These are phyloP conservation scores for Sitodiplosis mosellana DNA, from an alignment of 1,140 invertebrate genomes.

Conservation along the genomic window DNA sequence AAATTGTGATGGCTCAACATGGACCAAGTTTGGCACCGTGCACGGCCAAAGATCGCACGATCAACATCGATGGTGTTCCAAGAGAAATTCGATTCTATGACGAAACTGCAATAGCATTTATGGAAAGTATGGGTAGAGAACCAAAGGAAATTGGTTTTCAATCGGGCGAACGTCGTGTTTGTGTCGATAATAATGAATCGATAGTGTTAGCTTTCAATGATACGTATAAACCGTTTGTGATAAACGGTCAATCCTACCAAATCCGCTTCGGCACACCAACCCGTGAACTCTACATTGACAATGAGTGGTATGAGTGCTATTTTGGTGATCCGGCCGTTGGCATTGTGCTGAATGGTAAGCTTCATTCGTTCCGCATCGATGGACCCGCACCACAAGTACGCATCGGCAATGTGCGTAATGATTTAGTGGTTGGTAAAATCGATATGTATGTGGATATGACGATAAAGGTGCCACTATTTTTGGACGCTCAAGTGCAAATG, in stretches of 20 bases:
- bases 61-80: constrained; percentile 63
- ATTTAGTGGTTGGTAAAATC: constrained; percentile 65
- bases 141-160: constrained; percentile 71
- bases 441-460: constrained; percentile 65
- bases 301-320: constrained; percentile 67
- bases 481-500: constrained; percentile 72
- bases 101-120: constrained; percentile 63
- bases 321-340: constrained; percentile 77
- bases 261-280: constrained; percentile 83
- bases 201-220: constrained; percentile 49
- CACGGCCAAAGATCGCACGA: constrained; percentile 33
- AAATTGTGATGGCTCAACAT: no score
- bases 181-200: constrained; percentile 51
- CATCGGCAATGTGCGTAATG: constrained; percentile 47
- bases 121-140: constrained; percentile 51
- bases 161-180: constrained; percentile 40
- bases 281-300: constrained; percentile 78
- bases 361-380: constrained; percentile 56
- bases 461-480: constrained; percentile 56
- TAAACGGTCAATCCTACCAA: constrained; percentile 49
- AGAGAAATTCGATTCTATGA: constrained; percentile 76
- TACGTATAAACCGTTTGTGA: constrained; percentile 46
- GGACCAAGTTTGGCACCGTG: no score
- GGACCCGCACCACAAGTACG: constrained; percentile 75
- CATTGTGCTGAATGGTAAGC: constrained; percentile 63